Base-by-base conservation (phyloP, 2,113 vertebrate species). In the Leiothrix lutea region DNA sequence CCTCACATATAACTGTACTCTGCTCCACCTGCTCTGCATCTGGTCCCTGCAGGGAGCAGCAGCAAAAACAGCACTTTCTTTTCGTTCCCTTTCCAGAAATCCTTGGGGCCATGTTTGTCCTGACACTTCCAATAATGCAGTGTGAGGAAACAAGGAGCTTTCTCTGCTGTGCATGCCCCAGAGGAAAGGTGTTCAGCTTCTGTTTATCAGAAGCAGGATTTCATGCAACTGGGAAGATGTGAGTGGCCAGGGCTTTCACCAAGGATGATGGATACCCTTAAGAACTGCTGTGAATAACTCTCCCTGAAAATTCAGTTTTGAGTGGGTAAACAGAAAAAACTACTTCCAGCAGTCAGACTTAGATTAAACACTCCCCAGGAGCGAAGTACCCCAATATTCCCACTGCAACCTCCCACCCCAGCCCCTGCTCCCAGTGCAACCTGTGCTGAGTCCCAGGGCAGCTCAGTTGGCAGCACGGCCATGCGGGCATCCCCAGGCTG, bases 401-500 rank as follows among this genome's bases (percentile, higher is more conserved):
- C 36, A 48, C 15, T 42, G 28, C 48, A 35, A 10, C 19, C 15
- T 42, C 48, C 9, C 53, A 56, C 8, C 53, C 61, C 19, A 16
- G 33, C 29, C 70, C 57, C 42, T 36, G n/a, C 25, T 89, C 44
- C 64, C 95, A 54, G 50, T 3, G 28, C 9, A 95, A 98, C 98
- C 98, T 98, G 98, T 51, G 97, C 92, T 0, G 98, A 97, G 56
- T 97, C 97, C 98, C 97, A 98, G 38, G 98, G 97, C 56, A 90
- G 67, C 88, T 97, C 96, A 5, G 98, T 98, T 1, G 96, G 96
- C 44, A 95, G 91, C 77, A 65, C 3, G 5, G 90, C 72, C 31
- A 84, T 8, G 31, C 36, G 94, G 26, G 80, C 71, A 8, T 96
- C 97, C 79, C 88, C 96, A 58, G 95, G 65, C 86, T 56, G 92